Percentiles rank a stretch among this genome's conserved stretches.
Conservation (phyloP, 2,888 invertebrate genomes). For the Serripes groenlandicus region DNA sequence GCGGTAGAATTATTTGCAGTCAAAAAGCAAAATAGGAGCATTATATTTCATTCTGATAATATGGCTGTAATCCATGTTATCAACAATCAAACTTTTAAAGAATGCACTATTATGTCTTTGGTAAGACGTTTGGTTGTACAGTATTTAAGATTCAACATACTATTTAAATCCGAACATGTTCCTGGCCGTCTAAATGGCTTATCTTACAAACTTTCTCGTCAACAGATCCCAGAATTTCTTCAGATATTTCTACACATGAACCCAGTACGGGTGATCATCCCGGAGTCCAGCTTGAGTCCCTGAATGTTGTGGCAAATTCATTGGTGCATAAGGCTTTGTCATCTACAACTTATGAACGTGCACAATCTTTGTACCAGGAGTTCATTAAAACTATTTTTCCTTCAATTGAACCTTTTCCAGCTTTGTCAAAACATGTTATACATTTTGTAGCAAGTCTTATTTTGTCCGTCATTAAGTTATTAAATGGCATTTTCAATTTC, state of each 20-base stretch:
- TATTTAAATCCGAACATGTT: constrained; percentile 37
- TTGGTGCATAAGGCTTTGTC: constrained; percentile 7
- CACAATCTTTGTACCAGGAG: constrained; percentile 4
- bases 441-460: no score
- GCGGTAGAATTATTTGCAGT: constrained; percentile 51
- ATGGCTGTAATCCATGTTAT: constrained; percentile 52
- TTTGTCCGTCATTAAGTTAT: no score
- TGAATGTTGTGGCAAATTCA: constrained; percentile 5
- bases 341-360: constrained; percentile 34
- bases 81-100: constrained; percentile 51
- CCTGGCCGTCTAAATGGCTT: constrained; percentile 39
- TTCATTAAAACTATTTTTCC: constrained; percentile 24
- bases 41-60: constrained; percentile 54
- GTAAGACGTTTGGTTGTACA: constrained; percentile 49
- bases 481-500: no score
- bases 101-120: constrained; percentile 33
- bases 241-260: constrained; percentile 36
- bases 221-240: constrained; percentile 46
- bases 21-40: constrained; percentile 23
- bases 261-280: constrained; percentile 17
- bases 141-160: constrained; percentile 42
- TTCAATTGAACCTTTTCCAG: not conserved
- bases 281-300: constrained; percentile 6
- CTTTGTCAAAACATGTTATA: no score
- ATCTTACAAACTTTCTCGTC: constrained; percentile 54